A percentile compares a stretch with the other conserved stretches of the same genome.
phyloP scores from a whole-genome alignment of 2,113 vertebrate species.

The Sinocyclocheilus grahami region DNA sequence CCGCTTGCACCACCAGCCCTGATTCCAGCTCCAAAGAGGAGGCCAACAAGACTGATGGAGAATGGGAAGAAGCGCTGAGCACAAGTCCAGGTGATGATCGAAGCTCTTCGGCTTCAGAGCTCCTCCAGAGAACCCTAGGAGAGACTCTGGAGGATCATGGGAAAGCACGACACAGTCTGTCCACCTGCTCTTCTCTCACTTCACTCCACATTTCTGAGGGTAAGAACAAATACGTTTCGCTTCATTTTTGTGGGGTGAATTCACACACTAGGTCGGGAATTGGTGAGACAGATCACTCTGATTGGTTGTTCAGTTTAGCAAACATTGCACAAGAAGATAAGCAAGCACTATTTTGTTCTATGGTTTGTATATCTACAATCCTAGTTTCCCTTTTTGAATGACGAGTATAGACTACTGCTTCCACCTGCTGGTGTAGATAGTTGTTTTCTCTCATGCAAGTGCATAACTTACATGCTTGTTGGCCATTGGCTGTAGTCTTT shows the following conservation, averaged over 20 bases:
- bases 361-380: no score
- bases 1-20: constrained; percentile 84
- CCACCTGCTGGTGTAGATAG: no score
- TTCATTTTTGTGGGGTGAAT: no score
- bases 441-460: no score
- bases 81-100: constrained; percentile 68
- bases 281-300: no score
- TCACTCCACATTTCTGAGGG: constrained; percentile 91
- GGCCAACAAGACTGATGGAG: constrained; percentile 86
- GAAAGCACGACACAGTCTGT: constrained; percentile 73
- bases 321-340: no score
- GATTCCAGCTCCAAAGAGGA: constrained; percentile 91
- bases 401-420: no score
- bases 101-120: constrained; percentile 60
- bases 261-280: no score
- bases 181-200: constrained; percentile 86
- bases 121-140: constrained; percentile 66
- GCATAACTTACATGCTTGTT: background rate
- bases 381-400: no score
- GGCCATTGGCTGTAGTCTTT: background rate
- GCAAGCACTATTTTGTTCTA: no score
- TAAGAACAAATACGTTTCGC: constrained; percentile 57
- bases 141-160: constrained; percentile 72
- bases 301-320: no score
- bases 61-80: constrained; percentile 90